These are phyloP conservation scores for Calephelis nemesis DNA, from an alignment of 1,140 invertebrate species.

Conservation along the genomic window DNA sequence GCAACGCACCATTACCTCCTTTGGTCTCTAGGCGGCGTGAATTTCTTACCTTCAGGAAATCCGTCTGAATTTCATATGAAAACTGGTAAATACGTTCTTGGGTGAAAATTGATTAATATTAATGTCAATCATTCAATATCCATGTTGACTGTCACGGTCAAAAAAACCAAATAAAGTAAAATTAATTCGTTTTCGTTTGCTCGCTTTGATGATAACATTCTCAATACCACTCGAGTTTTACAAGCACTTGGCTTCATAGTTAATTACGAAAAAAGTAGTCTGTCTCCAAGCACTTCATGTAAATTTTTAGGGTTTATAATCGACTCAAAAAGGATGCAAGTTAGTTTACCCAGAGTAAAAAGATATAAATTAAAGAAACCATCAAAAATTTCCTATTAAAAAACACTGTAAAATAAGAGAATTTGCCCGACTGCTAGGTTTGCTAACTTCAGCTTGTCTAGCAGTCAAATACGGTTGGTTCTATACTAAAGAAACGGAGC, in stretches of 20 bases:
- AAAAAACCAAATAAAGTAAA: no score
- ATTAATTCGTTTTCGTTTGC: no score
- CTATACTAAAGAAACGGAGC: slow-evolving; percentile 25
- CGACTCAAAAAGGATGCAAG: not conserved
- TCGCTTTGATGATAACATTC: not conserved
- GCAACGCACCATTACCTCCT: no score
- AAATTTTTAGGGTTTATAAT: no score
- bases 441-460: slow-evolving; percentile 20
- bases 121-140: no score
- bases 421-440: slow-evolving; percentile 19
- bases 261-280: slow-evolving; percentile 3
- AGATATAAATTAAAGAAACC: not conserved
- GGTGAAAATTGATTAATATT: no score
- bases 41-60: no score
- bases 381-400: not conserved
- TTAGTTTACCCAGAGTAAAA: not conserved
- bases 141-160: no score
- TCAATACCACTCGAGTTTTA: not conserved
- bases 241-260: not conserved
- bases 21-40: no score
- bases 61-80: no score
- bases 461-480: slow-evolving; percentile 24
- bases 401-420: slow-evolving; percentile 19
- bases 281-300: not conserved
- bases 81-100: no score